Percentiles rank a stretch among this genome's conserved stretches.
Conservation (phyloP, 2,888 invertebrate genomes). For the Melinopterus prodromus region DNA sequence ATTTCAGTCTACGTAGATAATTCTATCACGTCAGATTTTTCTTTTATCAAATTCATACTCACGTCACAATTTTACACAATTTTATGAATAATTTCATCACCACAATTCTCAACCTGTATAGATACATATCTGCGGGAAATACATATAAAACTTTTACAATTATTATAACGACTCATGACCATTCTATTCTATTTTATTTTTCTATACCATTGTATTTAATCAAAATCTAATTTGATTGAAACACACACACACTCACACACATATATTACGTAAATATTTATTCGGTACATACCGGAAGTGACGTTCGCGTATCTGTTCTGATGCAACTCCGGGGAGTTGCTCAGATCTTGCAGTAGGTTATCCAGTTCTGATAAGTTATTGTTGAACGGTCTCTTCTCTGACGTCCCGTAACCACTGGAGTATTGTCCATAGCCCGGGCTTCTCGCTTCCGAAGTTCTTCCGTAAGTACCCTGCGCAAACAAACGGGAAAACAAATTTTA, state of each 20-base stretch:
- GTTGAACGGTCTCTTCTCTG: slow-evolving; percentile 64
- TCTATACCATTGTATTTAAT: no score
- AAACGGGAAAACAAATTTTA: slow-evolving; percentile 31
- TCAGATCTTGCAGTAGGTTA: slow-evolving; percentile 89
- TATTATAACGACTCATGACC: no score
- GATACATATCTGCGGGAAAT: no score
- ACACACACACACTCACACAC: not conserved
- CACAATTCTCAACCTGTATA: no score
- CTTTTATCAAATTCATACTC: no score
- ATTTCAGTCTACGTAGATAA: no score
- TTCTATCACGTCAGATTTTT: no score
- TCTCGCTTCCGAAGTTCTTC: slow-evolving; percentile 52
- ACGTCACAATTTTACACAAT: no score
- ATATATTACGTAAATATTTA: not conserved
- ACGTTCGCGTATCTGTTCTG: slow-evolving; percentile 62
- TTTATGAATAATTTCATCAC: no score
- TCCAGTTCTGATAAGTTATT: slow-evolving; percentile 92
- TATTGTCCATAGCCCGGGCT: slow-evolving; percentile 44
- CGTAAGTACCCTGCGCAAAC: slow-evolving; percentile 55
- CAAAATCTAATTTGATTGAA: no score
- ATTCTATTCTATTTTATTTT: no score
- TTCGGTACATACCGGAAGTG: slow-evolving; percentile 49
- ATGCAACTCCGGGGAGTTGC: slow-evolving; percentile 67
- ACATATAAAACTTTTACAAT: no score
- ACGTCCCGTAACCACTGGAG: slow-evolving; percentile 47